Percentiles rank a stretch among this genome's conserved stretches.
These are phyloP conservation scores for Thymallus thymallus DNA, from an alignment of 2,113 vertebrate genomes.

Conservation along the genomic window DNA sequence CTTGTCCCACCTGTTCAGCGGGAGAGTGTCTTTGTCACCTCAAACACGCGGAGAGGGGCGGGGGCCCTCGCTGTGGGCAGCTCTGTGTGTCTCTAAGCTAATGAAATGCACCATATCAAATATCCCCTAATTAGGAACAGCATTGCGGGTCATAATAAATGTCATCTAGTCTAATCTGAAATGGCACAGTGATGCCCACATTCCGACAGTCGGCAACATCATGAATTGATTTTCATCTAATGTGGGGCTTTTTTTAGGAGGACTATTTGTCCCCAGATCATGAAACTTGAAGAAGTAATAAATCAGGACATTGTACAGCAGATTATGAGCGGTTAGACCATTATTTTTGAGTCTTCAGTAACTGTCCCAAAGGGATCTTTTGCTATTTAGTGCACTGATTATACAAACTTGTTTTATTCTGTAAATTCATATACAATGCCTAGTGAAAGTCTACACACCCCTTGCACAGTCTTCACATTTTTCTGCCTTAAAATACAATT, in stretches of 20 bases:
- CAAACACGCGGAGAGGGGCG: slow-evolving; percentile 20
- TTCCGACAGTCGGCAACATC: slow-evolving; percentile 61
- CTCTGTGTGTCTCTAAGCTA: slow-evolving; percentile 46
- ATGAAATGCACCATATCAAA: slow-evolving; percentile 55
- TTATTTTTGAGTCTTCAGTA: neutral
- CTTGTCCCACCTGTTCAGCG: slow-evolving; percentile 39
- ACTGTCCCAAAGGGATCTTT: too few relatives aligned
- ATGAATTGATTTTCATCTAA: slow-evolving; percentile 62
- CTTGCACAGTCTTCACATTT: too few relatives aligned
- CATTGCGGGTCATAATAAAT: slow-evolving; percentile 57
- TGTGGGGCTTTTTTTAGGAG: slow-evolving; percentile 52
- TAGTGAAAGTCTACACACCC: too few relatives aligned
- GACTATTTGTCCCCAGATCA: slow-evolving; percentile 70
- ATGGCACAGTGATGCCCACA: slow-evolving; percentile 51
- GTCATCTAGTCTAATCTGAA: slow-evolving; percentile 58
- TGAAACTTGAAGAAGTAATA: slow-evolving; percentile 67
- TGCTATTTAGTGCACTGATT: neutral
- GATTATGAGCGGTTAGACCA: slow-evolving; percentile 52
- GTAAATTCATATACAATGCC: too few relatives aligned
- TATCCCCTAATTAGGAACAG: slow-evolving; percentile 68
- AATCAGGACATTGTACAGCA: slow-evolving; percentile 60
- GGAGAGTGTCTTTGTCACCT: slow-evolving; percentile 61
- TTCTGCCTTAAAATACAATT: too few relatives aligned
- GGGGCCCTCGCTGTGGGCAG: slow-evolving; percentile 40
- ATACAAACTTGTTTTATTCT: neutral